Percentiles rank a stretch among this genome's conserved stretches.
Conservation (phyloP, 2,888 invertebrate species). For the Leptura quadrifasciata region DNA sequence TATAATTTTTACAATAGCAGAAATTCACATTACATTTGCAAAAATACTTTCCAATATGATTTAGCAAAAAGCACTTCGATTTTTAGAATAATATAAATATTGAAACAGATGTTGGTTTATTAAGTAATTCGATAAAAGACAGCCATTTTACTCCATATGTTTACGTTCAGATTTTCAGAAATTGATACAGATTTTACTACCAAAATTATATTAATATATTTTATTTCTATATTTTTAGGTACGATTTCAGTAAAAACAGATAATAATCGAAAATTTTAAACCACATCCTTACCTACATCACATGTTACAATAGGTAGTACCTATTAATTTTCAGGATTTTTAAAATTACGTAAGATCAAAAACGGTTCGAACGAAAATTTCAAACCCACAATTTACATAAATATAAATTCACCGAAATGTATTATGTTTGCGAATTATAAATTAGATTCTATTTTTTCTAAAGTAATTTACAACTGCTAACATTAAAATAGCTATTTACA, state of each 20-base stretch:
- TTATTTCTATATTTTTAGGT: not conserved
- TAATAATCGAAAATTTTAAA: not conserved
- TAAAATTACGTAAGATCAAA: no score
- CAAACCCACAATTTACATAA: no score
- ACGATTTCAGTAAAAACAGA: not conserved
- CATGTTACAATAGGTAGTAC: not conserved
- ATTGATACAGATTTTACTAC: slow-evolving; percentile 16
- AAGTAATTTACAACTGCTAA: no score
- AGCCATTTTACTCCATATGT: slow-evolving; percentile 39
- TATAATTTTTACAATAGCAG: slow-evolving; percentile 36
- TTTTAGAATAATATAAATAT: slow-evolving; percentile 27
- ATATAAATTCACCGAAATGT: no score
- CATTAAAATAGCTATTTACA: no score
- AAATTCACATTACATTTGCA: slow-evolving; percentile 33
- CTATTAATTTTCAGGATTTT: not conserved
- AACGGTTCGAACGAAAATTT: no score
- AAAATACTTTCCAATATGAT: slow-evolving; percentile 38
- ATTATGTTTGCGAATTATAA: no score
- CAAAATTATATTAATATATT: not conserved
- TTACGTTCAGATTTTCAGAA: slow-evolving; percentile 18
- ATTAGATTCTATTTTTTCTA: no score
- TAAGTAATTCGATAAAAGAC: slow-evolving; percentile 42
- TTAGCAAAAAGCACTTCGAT: slow-evolving; percentile 28
- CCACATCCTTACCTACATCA: slow-evolving; percentile 13
- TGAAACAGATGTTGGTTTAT: slow-evolving; percentile 17